Evolutionary conservation across 2,797 vertebrate genomes (phyloP).

Genomic region (Propithecus deckenii): DNA sequence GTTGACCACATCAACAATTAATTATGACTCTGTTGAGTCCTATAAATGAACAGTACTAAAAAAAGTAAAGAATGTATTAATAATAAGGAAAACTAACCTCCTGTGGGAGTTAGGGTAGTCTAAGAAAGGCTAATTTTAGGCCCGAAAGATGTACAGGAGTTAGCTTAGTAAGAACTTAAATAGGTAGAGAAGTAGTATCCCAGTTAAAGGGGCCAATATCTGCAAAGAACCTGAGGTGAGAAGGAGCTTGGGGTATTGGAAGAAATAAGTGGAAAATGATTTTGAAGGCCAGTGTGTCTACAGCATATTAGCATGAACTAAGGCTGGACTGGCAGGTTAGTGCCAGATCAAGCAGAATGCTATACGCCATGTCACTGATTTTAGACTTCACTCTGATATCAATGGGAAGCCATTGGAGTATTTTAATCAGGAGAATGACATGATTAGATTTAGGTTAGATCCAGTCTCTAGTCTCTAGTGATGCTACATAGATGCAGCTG

Average conservation of each 20-base stretch:
- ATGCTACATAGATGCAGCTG: not conserved
- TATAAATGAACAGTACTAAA: not conserved
- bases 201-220: not conserved
- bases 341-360: not conserved
- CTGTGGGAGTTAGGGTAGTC: not conserved
- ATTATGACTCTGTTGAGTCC: not conserved
- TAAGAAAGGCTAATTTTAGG: not conserved
- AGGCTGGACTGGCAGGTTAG: not conserved
- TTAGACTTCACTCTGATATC: not conserved
- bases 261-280: not conserved
- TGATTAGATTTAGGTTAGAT: not conserved
- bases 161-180: not conserved
- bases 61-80: not conserved
- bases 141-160: not conserved
- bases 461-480: not conserved
- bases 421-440: conserved; percentile 14
- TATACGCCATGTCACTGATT: not conserved
- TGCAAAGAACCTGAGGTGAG: not conserved
- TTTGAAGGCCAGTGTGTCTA: not conserved
- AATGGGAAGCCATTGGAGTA: not conserved
- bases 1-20: not conserved
- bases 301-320: not conserved
- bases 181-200: not conserved
- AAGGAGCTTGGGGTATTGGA: not conserved
- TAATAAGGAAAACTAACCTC: not conserved